Evolutionary conservation across 1,140 invertebrate species (phyloP), one percentile per base, ranked within the genome.

Genomic region (Ephestia elutella): DNA sequence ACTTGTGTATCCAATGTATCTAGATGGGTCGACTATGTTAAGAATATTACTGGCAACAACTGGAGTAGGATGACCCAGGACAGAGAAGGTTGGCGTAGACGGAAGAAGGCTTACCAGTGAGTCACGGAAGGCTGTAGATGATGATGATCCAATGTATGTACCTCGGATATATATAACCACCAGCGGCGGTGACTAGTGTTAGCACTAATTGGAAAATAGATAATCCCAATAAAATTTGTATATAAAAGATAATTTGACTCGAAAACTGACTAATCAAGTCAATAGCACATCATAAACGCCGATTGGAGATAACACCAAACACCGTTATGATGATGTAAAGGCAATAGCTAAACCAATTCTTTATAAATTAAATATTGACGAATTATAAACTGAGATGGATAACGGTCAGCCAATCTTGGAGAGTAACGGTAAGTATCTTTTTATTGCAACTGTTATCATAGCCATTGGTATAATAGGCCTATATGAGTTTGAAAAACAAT

Each of bases 351-450:
- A 44, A 44, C 38, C 38, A 44, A 15, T 44, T 44, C 38, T 15
- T 44, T 44, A 44, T 44, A 44, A 44, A 15, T 44, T 15, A 44
- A 44, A 44, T 44, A 44, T 44, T 44, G 38, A 44, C 38, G 38
- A 44, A 44, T 44, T 15, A 44, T 44, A 15, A 44, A 44, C 38
- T 44, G 38, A n/a, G 5, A 44, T 13, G 13, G 38, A 13, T 44
- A 44, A 44, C 38, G 38, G 38, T 15, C 9, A 32, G 30, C 7
- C 32, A 35, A 35, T 9, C 8, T 35, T 11, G 32, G 32, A 35
- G 32, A 11, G 9, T 35, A 35, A 35, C 32, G 32, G 32, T 35
- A n/a, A n/a, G n/a, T n/a, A 35, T 35, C 3, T 35, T 35, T 35
- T 35, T 35, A 10, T 35, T 35, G 32, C 32, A 35, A 35, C 32